Conservation (phyloP, 2,888 invertebrate genomes). For the Chrysomela aeneicollis region DNA sequence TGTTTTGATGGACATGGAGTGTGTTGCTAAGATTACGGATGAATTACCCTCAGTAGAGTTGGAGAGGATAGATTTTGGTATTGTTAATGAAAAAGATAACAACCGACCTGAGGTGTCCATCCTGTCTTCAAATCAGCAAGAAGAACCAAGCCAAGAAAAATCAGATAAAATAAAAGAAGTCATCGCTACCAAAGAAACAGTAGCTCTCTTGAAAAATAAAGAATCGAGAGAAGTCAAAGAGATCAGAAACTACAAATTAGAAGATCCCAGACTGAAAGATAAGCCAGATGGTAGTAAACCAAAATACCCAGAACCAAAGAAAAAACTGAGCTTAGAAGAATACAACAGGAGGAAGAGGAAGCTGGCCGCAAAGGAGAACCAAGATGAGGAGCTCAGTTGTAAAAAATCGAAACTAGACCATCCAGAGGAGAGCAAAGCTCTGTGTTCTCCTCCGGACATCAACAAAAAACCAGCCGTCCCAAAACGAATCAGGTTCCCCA, state of each 20-base stretch:
- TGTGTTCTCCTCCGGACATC: not conserved
- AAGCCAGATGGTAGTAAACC: conserved; percentile 9
- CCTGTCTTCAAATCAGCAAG: not conserved
- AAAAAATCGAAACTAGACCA: conserved; percentile 27
- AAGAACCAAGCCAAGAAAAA: conserved; percentile 1
- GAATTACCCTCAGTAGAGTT: not conserved
- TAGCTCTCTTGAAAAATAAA: not conserved
- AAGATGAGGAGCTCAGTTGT: conserved; percentile 21
- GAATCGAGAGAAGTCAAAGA: conserved; percentile 15
- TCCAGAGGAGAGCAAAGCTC: not conserved
- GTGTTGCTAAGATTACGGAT: not conserved
- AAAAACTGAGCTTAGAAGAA: conserved; percentile 49
- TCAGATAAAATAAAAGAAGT: not conserved
- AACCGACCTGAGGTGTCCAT: not conserved
- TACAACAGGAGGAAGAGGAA: conserved; percentile 51
- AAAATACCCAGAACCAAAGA: conserved; percentile 32
- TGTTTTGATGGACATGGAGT: not conserved
- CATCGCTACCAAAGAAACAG: not conserved
- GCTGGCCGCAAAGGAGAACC: conserved; percentile 15
- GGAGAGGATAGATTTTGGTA: not conserved
- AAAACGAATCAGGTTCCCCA: conserved; percentile 23
- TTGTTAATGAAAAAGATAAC: not conserved
- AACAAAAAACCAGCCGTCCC: not conserved
- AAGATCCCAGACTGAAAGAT: conserved; percentile 27
- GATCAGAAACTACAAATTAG: conserved; percentile 16